phyloP scores from a whole-genome alignment of 2,797 vertebrate genomes.

The Vireo griseus region DNA sequence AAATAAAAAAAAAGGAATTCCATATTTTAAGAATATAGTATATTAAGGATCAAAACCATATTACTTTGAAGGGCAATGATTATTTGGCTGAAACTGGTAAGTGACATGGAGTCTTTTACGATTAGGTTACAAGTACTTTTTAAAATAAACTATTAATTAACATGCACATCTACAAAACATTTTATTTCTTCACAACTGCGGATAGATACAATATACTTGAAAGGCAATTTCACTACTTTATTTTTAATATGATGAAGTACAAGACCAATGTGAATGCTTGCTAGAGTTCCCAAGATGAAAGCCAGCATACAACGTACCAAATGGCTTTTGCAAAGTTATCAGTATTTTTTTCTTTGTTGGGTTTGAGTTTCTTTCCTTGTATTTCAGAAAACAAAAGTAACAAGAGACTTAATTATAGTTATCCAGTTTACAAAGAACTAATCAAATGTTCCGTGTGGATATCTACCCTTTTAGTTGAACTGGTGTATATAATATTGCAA shows the following conservation, averaged over 20 bases:
- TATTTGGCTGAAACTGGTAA: not conserved
- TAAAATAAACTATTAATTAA: not conserved
- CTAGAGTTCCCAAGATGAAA: not conserved
- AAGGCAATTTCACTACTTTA: not conserved
- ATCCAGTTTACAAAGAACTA: not conserved
- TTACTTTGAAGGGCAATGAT: not conserved
- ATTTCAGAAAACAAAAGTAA: not conserved
- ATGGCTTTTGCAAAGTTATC: not conserved
- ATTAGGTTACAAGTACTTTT: not conserved
- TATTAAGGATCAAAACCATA: not conserved
- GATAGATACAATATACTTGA: not conserved
- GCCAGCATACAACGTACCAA: not conserved
- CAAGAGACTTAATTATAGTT: not conserved
- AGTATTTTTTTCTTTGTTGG: accelerated
- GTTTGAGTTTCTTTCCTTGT: accelerated
- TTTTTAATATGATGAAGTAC: not conserved
- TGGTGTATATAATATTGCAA: not conserved
- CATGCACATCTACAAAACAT: not conserved
- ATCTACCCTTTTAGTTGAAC: not conserved
- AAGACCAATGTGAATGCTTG: not conserved
- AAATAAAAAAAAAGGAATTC: not conserved
- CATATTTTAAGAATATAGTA: not conserved
- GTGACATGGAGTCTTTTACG: not conserved
- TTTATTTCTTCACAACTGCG: not conserved
- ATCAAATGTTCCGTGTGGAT: not conserved